Conservation (phyloP, 2,888 invertebrate species). For the Chloroclystis v-ata region DNA sequence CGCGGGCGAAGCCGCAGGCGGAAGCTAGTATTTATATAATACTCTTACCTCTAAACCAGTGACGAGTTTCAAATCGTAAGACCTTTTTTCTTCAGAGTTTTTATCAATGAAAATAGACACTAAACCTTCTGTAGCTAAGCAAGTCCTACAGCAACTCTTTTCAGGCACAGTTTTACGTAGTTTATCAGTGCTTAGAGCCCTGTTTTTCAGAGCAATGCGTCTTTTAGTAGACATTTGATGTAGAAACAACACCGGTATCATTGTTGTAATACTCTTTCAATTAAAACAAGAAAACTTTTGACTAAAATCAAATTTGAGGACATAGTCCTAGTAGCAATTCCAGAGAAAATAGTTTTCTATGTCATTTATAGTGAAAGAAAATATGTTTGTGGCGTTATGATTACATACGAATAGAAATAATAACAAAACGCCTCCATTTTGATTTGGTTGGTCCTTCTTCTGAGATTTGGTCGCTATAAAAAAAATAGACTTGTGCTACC, state of each 20-base stretch:
- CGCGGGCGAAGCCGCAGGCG: too few relatives aligned
- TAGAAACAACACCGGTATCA: conserved; percentile 44
- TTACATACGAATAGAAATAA: too few relatives aligned
- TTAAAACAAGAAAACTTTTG: background rate
- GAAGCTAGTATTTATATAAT: too few relatives aligned
- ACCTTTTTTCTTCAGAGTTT: conserved; percentile 40
- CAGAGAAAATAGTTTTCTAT: too few relatives aligned
- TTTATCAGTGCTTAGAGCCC: conserved; percentile 5
- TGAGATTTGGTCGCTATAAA: too few relatives aligned
- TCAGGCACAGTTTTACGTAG: background rate
- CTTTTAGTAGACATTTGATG: conserved; percentile 37
- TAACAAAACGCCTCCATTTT: too few relatives aligned
- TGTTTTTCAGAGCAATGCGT: conserved; percentile 16
- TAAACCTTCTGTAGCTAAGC: conserved; percentile 44
- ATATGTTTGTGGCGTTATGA: too few relatives aligned
- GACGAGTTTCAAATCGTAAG: conserved; percentile 43
- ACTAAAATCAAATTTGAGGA: background rate
- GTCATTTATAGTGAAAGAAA: too few relatives aligned
- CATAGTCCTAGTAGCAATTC: too few relatives aligned
- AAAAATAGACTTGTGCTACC: too few relatives aligned
- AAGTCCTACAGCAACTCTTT: conserved; percentile 46
- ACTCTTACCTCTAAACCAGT: conserved; percentile 48
- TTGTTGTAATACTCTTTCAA: conserved; percentile 19
- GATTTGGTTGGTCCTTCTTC: too few relatives aligned
- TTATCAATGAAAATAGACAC: conserved; percentile 45